A percentile compares a stretch with the other conserved stretches of the same genome.
Evolutionary conservation across 2,113 vertebrate genomes (phyloP).

Genomic region (Rallus limicola): DNA sequence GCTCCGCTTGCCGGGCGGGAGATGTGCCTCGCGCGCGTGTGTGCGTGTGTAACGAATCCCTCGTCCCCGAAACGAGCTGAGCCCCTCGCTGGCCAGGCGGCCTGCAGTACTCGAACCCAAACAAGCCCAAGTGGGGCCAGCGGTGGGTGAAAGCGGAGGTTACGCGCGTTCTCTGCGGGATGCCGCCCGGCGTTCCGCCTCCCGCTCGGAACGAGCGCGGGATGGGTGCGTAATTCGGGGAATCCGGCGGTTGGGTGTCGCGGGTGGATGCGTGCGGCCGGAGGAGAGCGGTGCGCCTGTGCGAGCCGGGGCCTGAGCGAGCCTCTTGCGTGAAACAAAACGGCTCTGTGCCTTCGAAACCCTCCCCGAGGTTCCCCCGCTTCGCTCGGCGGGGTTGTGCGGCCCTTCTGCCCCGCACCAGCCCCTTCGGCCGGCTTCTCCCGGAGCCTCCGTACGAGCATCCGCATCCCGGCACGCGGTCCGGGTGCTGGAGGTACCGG

Average conservation of each 20-base stretch:
- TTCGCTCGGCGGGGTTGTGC: neutral
- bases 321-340: constrained; percentile 14
- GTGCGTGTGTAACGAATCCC: neutral
- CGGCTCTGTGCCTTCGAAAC: neutral
- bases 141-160: neutral
- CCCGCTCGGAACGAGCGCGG: neutral
- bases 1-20: constrained; percentile 35
- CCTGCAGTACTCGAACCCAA: neutral
- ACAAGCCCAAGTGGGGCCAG: neutral
- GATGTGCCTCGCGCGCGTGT: constrained; percentile 5
- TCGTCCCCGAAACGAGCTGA: neutral
- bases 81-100: neutral
- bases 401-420: neutral
- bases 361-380: neutral
- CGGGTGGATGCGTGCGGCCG: neutral
- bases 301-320: neutral
- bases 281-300: constrained; percentile 6
- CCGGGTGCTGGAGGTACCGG: constrained; percentile 28
- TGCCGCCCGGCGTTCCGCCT: neutral
- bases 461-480: constrained; percentile 33
- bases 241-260: neutral
- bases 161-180: neutral
- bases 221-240: neutral
- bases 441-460: neutral
- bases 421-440: neutral